Conservation (phyloP, 1,140 invertebrate species). For the Sitobion miscanthi region DNA sequence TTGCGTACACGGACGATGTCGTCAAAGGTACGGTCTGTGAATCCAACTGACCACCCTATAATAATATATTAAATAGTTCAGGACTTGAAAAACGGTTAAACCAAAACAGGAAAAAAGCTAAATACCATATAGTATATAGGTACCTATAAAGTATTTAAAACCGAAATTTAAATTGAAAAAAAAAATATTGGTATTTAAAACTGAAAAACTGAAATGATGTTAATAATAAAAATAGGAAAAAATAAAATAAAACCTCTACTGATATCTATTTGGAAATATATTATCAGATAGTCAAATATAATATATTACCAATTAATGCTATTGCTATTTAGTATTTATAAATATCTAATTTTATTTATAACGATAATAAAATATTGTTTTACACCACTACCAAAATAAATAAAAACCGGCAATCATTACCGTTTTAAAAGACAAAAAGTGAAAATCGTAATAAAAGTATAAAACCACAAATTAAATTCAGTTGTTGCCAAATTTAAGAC, state of each 20-base stretch:
- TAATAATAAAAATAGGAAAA: background rate
- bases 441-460: background rate
- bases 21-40: constrained; percentile 75
- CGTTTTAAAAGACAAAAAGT: too few species aligned
- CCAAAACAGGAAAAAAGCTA: background rate
- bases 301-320: background rate
- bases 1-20: constrained; percentile 68
- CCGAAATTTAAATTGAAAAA: background rate
- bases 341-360: background rate
- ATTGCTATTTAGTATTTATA: background rate
- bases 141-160: background rate
- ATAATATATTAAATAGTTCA: background rate
- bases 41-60: constrained; percentile 59
- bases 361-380: background rate
- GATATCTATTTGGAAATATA: background rate
- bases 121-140: too few species aligned
- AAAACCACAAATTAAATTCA: background rate
- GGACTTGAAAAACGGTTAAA: background rate
- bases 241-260: background rate
- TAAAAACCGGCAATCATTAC: background rate
- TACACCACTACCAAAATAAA: background rate
- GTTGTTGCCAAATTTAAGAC: background rate
- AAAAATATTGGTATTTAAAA: background rate
- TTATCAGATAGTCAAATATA: background rate
- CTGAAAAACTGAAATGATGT: background rate